These are phyloP conservation scores for Pogonomyrmex californicus DNA, from an alignment of 1,140 invertebrate species.

Conservation along the genomic window DNA sequence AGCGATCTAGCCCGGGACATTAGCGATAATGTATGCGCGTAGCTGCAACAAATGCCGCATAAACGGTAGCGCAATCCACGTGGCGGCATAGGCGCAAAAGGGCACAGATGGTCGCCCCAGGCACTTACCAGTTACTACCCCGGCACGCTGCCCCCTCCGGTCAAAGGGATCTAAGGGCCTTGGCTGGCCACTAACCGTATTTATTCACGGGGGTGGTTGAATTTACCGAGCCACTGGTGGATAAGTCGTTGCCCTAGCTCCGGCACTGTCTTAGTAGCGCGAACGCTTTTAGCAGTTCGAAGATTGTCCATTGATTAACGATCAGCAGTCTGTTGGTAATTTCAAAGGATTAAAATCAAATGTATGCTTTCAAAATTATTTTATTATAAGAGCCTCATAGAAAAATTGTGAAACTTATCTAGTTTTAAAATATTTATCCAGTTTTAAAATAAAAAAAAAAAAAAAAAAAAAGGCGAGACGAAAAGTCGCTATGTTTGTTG, in stretches of 20 bases:
- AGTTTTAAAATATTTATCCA: neutral
- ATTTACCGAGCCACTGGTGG: conserved; percentile 79
- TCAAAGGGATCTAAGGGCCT: conserved; percentile 84
- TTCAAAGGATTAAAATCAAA: neutral
- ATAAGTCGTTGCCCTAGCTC: conserved; percentile 77
- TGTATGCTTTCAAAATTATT: neutral
- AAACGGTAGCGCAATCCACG: conserved; percentile 85
- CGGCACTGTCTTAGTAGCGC: conserved; percentile 53
- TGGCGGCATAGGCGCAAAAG: conserved; percentile 83
- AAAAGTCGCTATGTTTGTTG: neutral
- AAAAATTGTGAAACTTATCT: neutral
- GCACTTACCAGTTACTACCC: conserved; percentile 86
- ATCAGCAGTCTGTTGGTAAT: neutral
- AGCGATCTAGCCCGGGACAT: conserved; percentile 63
- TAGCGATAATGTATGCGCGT: conserved; percentile 83
- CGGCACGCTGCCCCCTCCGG: conserved; percentile 77
- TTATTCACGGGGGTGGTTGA: conserved; percentile 85
- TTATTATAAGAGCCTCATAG: neutral
- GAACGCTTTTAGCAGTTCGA: conserved; percentile 65
- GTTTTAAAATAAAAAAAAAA: neutral
- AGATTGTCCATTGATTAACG: conserved; percentile 50
- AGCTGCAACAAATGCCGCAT: conserved; percentile 85
- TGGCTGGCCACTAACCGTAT: conserved; percentile 85
- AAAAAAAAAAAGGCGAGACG: neutral
- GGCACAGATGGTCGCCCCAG: conserved; percentile 86